These are phyloP conservation scores for Andrena cerasifolii DNA, from an alignment of 1,140 invertebrate species.

Conservation along the genomic window DNA sequence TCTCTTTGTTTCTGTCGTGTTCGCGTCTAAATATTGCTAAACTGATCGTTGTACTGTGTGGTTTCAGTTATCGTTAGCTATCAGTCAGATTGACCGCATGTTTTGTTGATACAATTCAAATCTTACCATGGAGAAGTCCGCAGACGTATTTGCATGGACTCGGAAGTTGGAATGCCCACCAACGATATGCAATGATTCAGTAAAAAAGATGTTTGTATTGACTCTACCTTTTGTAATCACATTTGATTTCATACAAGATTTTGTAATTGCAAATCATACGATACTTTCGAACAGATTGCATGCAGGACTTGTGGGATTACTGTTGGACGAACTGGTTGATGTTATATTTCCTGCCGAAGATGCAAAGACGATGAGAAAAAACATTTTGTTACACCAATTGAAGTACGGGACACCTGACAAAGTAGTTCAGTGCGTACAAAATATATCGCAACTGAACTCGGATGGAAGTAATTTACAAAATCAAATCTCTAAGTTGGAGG, in stretches of 20 bases:
- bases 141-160: conserved; percentile 46
- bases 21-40: neutral
- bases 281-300: conserved; percentile 66
- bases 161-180: conserved; percentile 43
- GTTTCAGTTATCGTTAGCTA: no score
- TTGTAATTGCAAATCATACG: conserved; percentile 20
- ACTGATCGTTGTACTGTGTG: neutral
- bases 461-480: conserved; percentile 59
- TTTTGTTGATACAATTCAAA: neutral
- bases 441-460: conserved; percentile 62
- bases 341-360: conserved; percentile 61
- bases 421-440: conserved; percentile 64
- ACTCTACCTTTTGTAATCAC: neutral
- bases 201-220: conserved; percentile 53
- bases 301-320: conserved; percentile 67
- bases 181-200: conserved; percentile 33
- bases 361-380: conserved; percentile 71
- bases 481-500: conserved; percentile 68
- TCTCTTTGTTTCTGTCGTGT: neutral
- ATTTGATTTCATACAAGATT: neutral
- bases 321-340: conserved; percentile 75
- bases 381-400: conserved; percentile 75
- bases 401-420: conserved; percentile 62
- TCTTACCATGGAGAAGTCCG: conserved; percentile 35
- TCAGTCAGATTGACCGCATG: neutral